Evolutionary conservation across 1,140 invertebrate species (phyloP), one percentile per base, ranked within the genome.

Genomic region (Drosophila santomea): DNA sequence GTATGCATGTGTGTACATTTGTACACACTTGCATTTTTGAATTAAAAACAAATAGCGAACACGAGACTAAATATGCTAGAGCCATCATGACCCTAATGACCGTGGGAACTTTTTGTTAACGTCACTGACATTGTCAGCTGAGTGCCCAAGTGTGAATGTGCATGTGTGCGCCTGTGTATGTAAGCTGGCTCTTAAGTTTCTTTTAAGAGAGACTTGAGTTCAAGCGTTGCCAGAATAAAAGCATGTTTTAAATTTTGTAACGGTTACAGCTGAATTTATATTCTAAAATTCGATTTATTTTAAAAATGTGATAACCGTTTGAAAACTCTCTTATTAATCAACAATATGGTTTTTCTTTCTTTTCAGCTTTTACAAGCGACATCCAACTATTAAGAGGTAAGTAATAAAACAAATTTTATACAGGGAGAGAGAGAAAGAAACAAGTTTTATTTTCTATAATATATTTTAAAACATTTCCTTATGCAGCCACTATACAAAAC

Each of bases 21-120:
- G 20, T 39, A 74, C 38, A 25, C 32, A 64, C 39, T 54, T 64
- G 51, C 58, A 74, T 8, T 60, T 44, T 68, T 63, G 58, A 80
- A 60, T 80, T 52, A 69, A 50, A 85, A 63, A 78, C 83, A 73
- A 86, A 88, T 79, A 76, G 84, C 79, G 72, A 86, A 66, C 84
- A 89, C 83, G 84, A 86, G 83, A 68, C 84, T 48, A 57, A 74
- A 59, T 63, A 71, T 69, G 51, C 52, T 43, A 74, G 59, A 72
- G 75, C 48, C 43, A 51, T 74, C 74, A 58, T 78, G 74, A 83
- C 83, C 83, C 66, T 86, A 86, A 86, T 86, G 83, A 83, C 62
- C 79, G 83, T 86, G 83, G 85, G 83, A 86, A 86, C 67, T 79
- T 83, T 83, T 68, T 75, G 47, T 25, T 20, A 50, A 38, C 66